Base-by-base conservation (phyloP, 2,113 vertebrate genomes). In the Odontesthes bonariensis region DNA sequence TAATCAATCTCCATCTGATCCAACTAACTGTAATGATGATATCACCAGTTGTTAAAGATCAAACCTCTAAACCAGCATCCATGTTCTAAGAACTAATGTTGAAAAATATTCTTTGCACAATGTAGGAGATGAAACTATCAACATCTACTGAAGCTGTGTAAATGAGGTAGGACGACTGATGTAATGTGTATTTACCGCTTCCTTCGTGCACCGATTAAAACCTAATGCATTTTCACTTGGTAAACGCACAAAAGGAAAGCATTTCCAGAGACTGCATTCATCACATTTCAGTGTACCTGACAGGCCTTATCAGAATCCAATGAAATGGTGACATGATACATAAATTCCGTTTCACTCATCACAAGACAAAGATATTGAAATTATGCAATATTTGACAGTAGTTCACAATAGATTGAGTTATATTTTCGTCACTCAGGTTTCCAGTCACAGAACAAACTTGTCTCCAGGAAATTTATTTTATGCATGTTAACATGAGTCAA, bases 211-310 rank as follows among this genome's bases (percentile, higher is more conserved):
- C 27, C 3, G 27, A 27, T 27, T 27, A 27, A 27, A 27, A 27
- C 27, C 27, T 27, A 27, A 27, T 27, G 27, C 27, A 40, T 86
- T 59, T 79, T 51, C 57, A 53, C 68, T 74, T 79, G 82, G 75
- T 72, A 77, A 85, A 73, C 19, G 27, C 3, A 27, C 27, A 3
- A 3, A 27, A 27, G 27, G 3, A 27, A 27, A 27, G 27, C 3
- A 68, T 77, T 77, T 64, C 67, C 33, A 75, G 74, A 67, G 56
- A 66, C 74, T 84, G 78, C 49, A 72, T 69, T 85, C 58, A 55
- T 27, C 27, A 27, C 79, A 88, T 89, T 83, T 82, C 58, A 85
- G 60, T 77, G 72, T 59, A 40, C 10, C 68, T 58, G 64, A 63
- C 69, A 10, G 20, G 16, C 40, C 58, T 76, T 38, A 49, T 59